Percentiles rank a stretch among this genome's conserved stretches.
phyloP scores from a whole-genome alignment of 2,888 invertebrate species.

The Koerneria pararmatus region DNA sequence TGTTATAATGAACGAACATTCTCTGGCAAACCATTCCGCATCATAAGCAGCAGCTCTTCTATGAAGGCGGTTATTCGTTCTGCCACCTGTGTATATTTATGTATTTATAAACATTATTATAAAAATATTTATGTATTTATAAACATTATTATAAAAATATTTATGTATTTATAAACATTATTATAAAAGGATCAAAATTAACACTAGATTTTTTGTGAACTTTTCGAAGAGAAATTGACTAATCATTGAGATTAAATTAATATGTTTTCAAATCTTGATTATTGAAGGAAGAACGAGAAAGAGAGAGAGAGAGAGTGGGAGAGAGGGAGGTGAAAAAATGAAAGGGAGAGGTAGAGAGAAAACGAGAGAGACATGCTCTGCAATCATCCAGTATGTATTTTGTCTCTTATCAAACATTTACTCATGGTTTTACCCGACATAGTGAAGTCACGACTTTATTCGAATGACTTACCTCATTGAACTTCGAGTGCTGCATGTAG shows the following conservation, averaged over 20 bases:
- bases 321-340: too few species aligned
- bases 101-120: not conserved
- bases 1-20: too few species aligned
- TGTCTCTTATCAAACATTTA: too few species aligned
- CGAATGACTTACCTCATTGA: conserved; percentile 19
- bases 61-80: conserved; percentile 47
- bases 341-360: too few species aligned
- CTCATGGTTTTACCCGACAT: not conserved
- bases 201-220: not conserved
- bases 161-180: not conserved
- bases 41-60: conserved; percentile 40
- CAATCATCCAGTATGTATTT: too few species aligned
- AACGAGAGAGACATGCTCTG: too few species aligned
- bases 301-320: too few species aligned
- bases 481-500: conserved; percentile 34
- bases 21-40: conserved; percentile 40
- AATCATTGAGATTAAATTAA: too few species aligned
- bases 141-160: not conserved
- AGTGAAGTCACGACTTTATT: not conserved
- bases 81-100: conserved; percentile 36
- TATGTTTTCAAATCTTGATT: too few species aligned
- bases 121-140: not conserved
- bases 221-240: too few species aligned
- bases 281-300: too few species aligned
- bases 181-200: not conserved